A percentile compares a stretch with the other conserved stretches of the same genome.
Conservation (phyloP, 2,113 vertebrate genomes). For the Pelobates fuscus region DNA sequence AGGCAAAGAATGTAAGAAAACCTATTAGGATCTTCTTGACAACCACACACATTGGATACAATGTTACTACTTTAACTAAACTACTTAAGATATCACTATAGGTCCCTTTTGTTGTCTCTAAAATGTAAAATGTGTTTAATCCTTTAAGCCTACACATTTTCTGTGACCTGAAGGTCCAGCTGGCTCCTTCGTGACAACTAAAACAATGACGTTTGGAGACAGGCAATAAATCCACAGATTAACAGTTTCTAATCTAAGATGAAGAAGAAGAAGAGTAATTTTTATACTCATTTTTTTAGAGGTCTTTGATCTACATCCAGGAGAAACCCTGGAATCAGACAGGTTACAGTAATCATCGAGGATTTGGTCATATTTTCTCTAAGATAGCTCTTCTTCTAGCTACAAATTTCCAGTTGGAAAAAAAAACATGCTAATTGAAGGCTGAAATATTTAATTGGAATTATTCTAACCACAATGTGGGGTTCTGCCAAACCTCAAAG, state of each 20-base stretch:
- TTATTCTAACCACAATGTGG: too few species aligned
- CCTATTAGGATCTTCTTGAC: conserved; percentile 47
- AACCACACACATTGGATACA: conserved; percentile 50
- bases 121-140: conserved; percentile 47
- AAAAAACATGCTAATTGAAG: too few species aligned
- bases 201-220: neutral
- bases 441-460: too few species aligned
- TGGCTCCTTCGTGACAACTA: conserved; percentile 41
- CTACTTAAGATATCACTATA: conserved; percentile 51
- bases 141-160: conserved; percentile 50
- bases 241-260: neutral
- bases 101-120: conserved; percentile 40
- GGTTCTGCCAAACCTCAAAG: too few species aligned
- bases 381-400: too few species aligned
- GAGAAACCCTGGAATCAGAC: neutral
- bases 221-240: conserved; percentile 39
- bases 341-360: neutral
- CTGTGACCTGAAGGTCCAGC: neutral
- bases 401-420: too few species aligned
- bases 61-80: conserved; percentile 52
- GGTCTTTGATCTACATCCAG: conserved; percentile 45
- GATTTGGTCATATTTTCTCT: too few species aligned
- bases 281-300: conserved; percentile 2
- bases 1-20: conserved; percentile 43
- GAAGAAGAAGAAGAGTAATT: neutral